These are phyloP conservation scores for Carettochelys insculpta DNA, from an alignment of 2,113 vertebrate species.

Conservation along the genomic window DNA sequence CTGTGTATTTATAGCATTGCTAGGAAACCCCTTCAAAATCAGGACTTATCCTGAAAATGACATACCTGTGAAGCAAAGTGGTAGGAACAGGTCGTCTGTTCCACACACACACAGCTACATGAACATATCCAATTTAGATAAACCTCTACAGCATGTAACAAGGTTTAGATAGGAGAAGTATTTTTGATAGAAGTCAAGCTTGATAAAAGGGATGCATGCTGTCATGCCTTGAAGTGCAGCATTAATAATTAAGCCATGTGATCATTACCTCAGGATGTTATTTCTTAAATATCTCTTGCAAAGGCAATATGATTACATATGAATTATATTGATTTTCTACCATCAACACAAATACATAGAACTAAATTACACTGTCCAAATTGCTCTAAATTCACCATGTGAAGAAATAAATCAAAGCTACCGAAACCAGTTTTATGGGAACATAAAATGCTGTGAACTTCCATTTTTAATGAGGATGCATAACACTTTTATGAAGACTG, in stretches of 20 bases:
- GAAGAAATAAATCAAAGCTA: constrained; percentile 91
- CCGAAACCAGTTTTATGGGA: constrained; percentile 91
- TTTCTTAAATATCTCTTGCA: constrained; percentile 86
- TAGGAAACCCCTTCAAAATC: neutral
- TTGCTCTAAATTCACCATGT: constrained; percentile 90
- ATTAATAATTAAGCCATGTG: constrained; percentile 84
- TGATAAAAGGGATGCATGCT: constrained; percentile 41
- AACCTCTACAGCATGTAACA: neutral
- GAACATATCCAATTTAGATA: neutral
- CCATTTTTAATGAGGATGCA: constrained; percentile 94
- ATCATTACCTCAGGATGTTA: constrained; percentile 86
- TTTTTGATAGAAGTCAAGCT: constrained; percentile 57
- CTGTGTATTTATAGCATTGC: neutral
- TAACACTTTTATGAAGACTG: constrained; percentile 92
- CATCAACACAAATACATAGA: constrained; percentile 83
- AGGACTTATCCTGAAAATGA: neutral
- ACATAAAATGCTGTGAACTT: constrained; percentile 95
- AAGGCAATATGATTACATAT: constrained; percentile 86
- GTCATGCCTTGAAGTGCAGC: constrained; percentile 63
- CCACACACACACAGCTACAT: accelerated
- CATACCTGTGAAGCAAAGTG: neutral
- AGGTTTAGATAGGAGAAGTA: constrained; percentile 33
- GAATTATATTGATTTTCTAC: constrained; percentile 87
- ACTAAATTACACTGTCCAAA: constrained; percentile 89
- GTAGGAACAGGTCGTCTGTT: neutral